These are phyloP conservation scores for Erethizon dorsatum DNA, from an alignment of 2,797 vertebrate genomes.

Conservation along the genomic window DNA sequence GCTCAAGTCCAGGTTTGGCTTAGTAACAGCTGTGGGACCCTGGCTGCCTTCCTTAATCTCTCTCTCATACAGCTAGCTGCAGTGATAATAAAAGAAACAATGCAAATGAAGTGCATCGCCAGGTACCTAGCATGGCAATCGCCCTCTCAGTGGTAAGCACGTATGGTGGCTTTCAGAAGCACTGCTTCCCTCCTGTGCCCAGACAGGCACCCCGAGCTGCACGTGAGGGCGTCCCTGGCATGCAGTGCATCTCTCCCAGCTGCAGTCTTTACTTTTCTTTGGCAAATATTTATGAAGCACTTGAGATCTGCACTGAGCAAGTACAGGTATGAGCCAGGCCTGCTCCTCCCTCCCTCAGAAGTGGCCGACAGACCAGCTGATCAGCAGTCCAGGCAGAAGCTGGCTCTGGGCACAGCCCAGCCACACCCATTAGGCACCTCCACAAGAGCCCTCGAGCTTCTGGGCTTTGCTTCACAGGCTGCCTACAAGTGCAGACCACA, in stretches of 20 bases:
- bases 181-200: neutral
- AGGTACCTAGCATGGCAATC: neutral
- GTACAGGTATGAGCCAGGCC: rapidly evolving
- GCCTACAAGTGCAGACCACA: neutral
- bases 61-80: neutral
- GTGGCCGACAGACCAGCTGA: neutral
- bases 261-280: neutral
- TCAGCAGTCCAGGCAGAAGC: neutral
- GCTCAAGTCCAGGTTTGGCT: neutral
- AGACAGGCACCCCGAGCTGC: neutral
- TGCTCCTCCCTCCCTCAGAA: neutral
- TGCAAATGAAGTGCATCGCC: neutral
- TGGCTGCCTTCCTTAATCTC: neutral
- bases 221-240: neutral
- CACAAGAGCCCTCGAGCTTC: neutral
- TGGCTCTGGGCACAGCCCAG: neutral
- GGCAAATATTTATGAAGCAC: conserved; percentile 2
- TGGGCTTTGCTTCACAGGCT: neutral
- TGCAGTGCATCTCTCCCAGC: neutral
- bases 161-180: neutral
- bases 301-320: neutral
- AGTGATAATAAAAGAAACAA: neutral
- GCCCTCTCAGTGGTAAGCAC: neutral
- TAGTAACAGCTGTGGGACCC: neutral
- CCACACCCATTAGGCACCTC: neutral